A percentile compares a stretch with the other conserved stretches of the same genome.
Evolutionary conservation across 2,888 invertebrate genomes (phyloP).

Genomic region (Leptarthrus brevirostris): DNA sequence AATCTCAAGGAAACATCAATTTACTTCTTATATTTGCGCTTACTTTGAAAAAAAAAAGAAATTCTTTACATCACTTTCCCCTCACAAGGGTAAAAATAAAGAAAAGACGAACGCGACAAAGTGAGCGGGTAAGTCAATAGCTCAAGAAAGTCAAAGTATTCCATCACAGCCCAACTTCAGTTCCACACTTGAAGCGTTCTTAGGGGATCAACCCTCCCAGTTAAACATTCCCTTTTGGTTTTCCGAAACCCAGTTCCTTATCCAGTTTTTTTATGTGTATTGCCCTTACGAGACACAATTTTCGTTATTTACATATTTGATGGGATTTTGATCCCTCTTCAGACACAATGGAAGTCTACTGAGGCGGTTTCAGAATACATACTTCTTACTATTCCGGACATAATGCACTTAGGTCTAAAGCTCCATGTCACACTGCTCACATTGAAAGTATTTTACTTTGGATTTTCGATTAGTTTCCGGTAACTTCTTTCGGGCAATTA

Average conservation of each 20-base stretch:
- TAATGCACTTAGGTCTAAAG: too few species aligned
- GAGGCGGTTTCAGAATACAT: neutral
- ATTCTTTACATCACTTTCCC: too few species aligned
- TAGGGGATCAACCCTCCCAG: conserved; percentile 27
- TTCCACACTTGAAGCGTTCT: conserved; percentile 12
- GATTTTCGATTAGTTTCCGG: too few species aligned
- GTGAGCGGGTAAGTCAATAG: conserved; percentile 34
- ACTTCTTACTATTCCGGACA: too few species aligned
- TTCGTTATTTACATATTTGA: conserved; percentile 47
- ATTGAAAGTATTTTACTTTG: too few species aligned
- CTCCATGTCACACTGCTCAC: too few species aligned
- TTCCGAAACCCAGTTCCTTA: neutral
- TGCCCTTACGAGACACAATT: conserved; percentile 43
- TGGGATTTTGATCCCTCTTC: conserved; percentile 47
- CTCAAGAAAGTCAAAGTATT: conserved; percentile 40
- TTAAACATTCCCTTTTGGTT: conserved; percentile 21
- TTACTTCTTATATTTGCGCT: too few species aligned
- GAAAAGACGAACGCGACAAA: conserved; percentile 27
- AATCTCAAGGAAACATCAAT: too few species aligned
- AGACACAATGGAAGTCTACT: conserved; percentile 38
- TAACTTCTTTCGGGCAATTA: too few species aligned
- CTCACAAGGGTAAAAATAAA: neutral
- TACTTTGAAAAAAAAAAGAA: too few species aligned
- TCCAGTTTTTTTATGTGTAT: conserved; percentile 44
- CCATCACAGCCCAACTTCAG: conserved; percentile 17